Evolutionary conservation across 2,888 invertebrate species (phyloP), one percentile per base, ranked within the genome.

Genomic region (Rhagophthalmus giganteus): DNA sequence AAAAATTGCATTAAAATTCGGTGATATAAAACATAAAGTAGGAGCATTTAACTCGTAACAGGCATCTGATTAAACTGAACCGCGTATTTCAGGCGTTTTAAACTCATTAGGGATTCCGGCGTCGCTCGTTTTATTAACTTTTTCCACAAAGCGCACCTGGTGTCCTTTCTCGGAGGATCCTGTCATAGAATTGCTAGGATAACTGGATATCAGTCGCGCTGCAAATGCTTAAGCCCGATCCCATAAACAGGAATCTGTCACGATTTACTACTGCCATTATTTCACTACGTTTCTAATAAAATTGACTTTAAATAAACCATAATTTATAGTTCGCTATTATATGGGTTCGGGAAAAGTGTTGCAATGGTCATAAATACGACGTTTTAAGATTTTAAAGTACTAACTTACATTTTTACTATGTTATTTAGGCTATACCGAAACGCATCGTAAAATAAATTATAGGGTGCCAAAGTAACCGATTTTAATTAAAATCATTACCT

Each of bases 61-160:
- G 28, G 35, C 60, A 60, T 64, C 67, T 63, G 65, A 68, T 68
- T 67, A 66, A 65, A 62, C 60, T 57, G 57, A 58, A 60, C 57
- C 60, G 62, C 59, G 57, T 58, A 58, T 63, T 66, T 61, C 47
- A 58, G 58, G 52, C 57, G 61, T 54, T 63, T 54, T 55, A 62
- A 60, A 65, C 53, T 61, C 63, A 59, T 64, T 66, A 57, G 37
- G 35, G 54, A 33, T 27, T 41, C 27, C 47, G 47, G 57, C 55
- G 52, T 41, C 38, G 55, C 39, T 46, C 55, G 59, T 62, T 63
- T 66, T 65, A 68, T 67, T 68, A 65, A 65, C 60, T 68, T 67
- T 64, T 68, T 62, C 60, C 47, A 48, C 52, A 47, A 49, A 57
- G 59, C 60, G 59, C 66, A 67, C 66, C 67, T 67, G 67, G 46